Conservation (phyloP, 2,888 invertebrate species). For the Pristionchus fissidentatus region DNA sequence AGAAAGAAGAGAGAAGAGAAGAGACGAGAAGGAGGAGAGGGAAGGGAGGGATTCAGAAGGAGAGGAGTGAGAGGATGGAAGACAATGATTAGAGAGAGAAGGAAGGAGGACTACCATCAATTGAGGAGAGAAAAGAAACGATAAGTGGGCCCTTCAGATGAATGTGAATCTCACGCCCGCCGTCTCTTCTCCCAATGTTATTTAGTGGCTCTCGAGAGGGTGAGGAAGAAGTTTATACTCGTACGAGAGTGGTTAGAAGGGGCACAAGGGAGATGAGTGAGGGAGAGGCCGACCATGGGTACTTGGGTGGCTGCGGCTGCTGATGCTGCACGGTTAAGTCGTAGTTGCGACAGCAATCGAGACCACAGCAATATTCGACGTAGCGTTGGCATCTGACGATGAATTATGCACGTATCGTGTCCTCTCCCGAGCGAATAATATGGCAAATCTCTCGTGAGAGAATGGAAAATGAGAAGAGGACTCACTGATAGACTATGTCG, state of each 20-base stretch:
- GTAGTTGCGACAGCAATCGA: slow-evolving; percentile 70
- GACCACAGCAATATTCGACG: slow-evolving; percentile 73
- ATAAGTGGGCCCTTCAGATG: slow-evolving; percentile 17
- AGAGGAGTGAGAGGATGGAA: slow-evolving; percentile 33
- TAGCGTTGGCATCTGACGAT: slow-evolving; percentile 69
- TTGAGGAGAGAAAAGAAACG: slow-evolving; percentile 4
- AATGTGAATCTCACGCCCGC: not conserved
- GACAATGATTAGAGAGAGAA: slow-evolving; percentile 20
- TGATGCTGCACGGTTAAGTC: slow-evolving; percentile 49
- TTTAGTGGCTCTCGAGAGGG: not conserved
- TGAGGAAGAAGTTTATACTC: slow-evolving; percentile 41
- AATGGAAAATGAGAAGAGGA: not conserved
- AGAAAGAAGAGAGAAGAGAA: slow-evolving; percentile 4
- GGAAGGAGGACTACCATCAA: slow-evolving; percentile 32
- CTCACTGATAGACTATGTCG: slow-evolving; percentile 73
- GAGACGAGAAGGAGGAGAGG: not conserved
- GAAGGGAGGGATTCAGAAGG: slow-evolving; percentile 17
- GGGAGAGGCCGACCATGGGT: slow-evolving; percentile 52
- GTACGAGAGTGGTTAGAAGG: slow-evolving; percentile 17
- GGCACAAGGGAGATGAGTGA: not conserved
- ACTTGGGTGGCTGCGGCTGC: too few relatives aligned
- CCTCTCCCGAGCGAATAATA: not conserved
- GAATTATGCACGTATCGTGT: slow-evolving; percentile 32
- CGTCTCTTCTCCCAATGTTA: slow-evolving; percentile 2
- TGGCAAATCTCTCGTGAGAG: not conserved